These are phyloP conservation scores for Calameuta idolon DNA, from an alignment of 2,888 invertebrate genomes.

Conservation along the genomic window DNA sequence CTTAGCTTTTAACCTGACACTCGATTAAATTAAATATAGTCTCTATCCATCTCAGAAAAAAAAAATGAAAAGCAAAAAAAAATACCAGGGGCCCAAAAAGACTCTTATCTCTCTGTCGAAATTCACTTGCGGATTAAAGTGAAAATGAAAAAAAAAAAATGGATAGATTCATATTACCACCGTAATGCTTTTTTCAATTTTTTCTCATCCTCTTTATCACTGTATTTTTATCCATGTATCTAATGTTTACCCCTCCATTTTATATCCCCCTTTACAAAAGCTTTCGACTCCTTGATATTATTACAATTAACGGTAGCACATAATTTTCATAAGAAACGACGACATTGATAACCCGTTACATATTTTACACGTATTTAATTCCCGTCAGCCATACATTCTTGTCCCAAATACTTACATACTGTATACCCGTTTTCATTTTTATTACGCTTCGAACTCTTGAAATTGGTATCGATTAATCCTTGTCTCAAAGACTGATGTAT, in stretches of 20 bases:
- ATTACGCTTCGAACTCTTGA: not conserved
- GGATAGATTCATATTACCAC: not conserved
- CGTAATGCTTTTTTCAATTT: constrained; percentile 10
- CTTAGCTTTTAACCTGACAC: not conserved
- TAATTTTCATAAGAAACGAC: not conserved
- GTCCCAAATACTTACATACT: not conserved
- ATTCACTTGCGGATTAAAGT: not conserved
- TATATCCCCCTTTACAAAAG: not conserved
- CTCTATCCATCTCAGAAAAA: not conserved
- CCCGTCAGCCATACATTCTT: not conserved
- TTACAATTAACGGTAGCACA: not conserved
- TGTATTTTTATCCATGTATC: not conserved
- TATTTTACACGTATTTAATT: not conserved
- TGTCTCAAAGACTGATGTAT: constrained; percentile 57
- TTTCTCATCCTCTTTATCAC: not conserved
- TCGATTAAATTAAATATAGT: not conserved
- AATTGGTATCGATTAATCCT: not conserved
- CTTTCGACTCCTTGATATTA: not conserved
- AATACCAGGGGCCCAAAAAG: not conserved
- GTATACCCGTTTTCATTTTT: not conserved
- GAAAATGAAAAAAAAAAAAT: not conserved
- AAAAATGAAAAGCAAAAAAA: not conserved
- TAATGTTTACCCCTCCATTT: not conserved
- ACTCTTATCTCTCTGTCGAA: not conserved
- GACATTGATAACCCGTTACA: not conserved